phyloP scores from a whole-genome alignment of 2,888 invertebrate genomes.

The Agonum fuliginosum region DNA sequence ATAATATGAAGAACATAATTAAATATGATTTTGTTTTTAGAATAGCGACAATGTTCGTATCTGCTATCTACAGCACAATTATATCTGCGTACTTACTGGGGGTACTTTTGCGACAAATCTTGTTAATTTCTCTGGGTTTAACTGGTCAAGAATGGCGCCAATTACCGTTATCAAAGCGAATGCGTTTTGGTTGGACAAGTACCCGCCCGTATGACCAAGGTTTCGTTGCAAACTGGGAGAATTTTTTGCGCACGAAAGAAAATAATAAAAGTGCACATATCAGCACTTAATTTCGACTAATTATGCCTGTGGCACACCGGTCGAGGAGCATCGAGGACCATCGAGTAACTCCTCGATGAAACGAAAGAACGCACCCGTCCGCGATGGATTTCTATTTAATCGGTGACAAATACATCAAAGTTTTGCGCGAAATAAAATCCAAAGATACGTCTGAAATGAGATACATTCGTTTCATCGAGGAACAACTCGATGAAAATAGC shows the following conservation, averaged over 20 bases:
- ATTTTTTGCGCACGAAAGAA: slow-evolving; percentile 10
- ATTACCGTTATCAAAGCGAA: slow-evolving; percentile 65
- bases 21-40: slow-evolving; percentile 67
- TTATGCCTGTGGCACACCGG: too few relatives aligned
- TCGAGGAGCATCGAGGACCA: too few relatives aligned
- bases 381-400: too few relatives aligned
- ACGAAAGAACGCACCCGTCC: too few relatives aligned
- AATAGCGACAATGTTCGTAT: slow-evolving; percentile 73
- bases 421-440: too few relatives aligned
- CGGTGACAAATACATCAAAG: too few relatives aligned
- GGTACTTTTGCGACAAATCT: slow-evolving; percentile 67
- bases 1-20: slow-evolving; percentile 52
- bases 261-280: slow-evolving; percentile 24
- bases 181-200: slow-evolving; percentile 66
- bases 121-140: slow-evolving; percentile 73
- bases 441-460: too few relatives aligned
- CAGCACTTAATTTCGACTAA: slow-evolving; percentile 32
- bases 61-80: slow-evolving; percentile 65
- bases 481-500: too few relatives aligned
- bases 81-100: slow-evolving; percentile 47
- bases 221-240: slow-evolving; percentile 67
- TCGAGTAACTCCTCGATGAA: too few relatives aligned
- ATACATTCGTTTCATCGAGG: too few relatives aligned
- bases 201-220: slow-evolving; percentile 67
- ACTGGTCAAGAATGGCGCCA: slow-evolving; percentile 74